Evolutionary conservation across 2,797 vertebrate genomes (phyloP).

Genomic region (Alosa sapidissima): DNA sequence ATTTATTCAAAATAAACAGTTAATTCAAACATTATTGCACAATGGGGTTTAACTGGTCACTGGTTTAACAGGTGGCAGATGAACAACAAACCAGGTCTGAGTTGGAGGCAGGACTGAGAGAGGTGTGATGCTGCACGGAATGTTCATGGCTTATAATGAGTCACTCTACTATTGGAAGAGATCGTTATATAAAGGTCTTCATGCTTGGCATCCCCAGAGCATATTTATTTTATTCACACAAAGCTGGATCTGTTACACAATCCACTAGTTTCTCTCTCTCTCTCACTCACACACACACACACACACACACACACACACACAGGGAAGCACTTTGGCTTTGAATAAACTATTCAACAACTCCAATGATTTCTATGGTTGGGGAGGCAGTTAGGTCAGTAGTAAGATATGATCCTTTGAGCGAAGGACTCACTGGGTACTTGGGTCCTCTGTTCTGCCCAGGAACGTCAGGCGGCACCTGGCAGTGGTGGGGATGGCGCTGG

Average conservation of each 20-base stretch:
- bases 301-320: not conserved
- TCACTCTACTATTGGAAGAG: not conserved
- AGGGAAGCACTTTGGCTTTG: not conserved
- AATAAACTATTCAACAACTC: not conserved
- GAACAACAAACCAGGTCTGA: not conserved
- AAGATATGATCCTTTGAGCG: not conserved
- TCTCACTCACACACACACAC: not conserved
- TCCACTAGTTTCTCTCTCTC: not conserved
- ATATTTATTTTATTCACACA: not conserved
- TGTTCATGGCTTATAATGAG: no score
- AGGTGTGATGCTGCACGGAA: not conserved
- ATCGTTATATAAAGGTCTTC: not conserved
- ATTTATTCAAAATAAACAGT: slow-evolving; percentile 34
- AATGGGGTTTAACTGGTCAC: not conserved
- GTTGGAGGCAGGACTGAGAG: not conserved
- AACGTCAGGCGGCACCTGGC: no score
- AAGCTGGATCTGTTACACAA: not conserved
- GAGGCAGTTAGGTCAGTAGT: not conserved
- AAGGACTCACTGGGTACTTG: not conserved
- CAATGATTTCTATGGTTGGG: not conserved
- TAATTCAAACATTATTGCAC: slow-evolving; percentile 33
- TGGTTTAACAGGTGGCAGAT: not conserved
- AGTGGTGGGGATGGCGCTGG: not conserved
- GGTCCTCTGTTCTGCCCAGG: no score
- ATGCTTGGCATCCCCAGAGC: not conserved